Evolutionary conservation across 2,113 vertebrate genomes (phyloP).

Genomic region (Xiphophorus couchianus): DNA sequence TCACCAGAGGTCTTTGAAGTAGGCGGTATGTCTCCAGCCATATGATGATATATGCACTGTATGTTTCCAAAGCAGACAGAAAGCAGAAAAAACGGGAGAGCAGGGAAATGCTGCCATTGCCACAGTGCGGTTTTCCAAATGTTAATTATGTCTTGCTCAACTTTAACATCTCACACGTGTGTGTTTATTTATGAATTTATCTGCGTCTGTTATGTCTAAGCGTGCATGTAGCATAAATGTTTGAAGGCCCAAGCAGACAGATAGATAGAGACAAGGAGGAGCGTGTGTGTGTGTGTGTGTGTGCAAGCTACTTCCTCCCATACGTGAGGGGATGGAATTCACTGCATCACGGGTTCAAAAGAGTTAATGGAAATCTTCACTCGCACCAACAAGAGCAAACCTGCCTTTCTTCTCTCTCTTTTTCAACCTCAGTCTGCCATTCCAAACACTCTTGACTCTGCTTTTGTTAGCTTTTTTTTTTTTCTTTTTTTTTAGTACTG

Average conservation of each 20-base stretch:
- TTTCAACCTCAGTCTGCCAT: slow-evolving; percentile 9
- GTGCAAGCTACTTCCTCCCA: slow-evolving; percentile 39
- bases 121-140: slow-evolving; percentile 42
- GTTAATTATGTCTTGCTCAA: slow-evolving; percentile 44
- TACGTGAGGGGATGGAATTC: slow-evolving; percentile 63
- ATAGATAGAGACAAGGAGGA: slow-evolving; percentile 43
- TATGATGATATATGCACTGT: slow-evolving; percentile 47
- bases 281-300: slow-evolving; percentile 8
- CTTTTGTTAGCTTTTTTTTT: background rate
- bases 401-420: slow-evolving; percentile 42
- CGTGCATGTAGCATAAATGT: slow-evolving; percentile 20
- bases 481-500: background rate
- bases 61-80: slow-evolving; percentile 47
- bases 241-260: slow-evolving; percentile 24
- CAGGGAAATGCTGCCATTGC: slow-evolving; percentile 25
- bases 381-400: slow-evolving; percentile 63
- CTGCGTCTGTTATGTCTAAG: slow-evolving; percentile 46
- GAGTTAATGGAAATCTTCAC: slow-evolving; percentile 52
- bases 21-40: slow-evolving; percentile 57
- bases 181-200: slow-evolving; percentile 4
- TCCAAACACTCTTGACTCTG: background rate
- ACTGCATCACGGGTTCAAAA: slow-evolving; percentile 70
- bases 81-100: slow-evolving; percentile 46
- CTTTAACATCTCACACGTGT: slow-evolving; percentile 19
- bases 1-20: slow-evolving; percentile 68